These are phyloP conservation scores for Drosophila elegans DNA, from an alignment of 1,140 invertebrate genomes.

Conservation along the genomic window DNA sequence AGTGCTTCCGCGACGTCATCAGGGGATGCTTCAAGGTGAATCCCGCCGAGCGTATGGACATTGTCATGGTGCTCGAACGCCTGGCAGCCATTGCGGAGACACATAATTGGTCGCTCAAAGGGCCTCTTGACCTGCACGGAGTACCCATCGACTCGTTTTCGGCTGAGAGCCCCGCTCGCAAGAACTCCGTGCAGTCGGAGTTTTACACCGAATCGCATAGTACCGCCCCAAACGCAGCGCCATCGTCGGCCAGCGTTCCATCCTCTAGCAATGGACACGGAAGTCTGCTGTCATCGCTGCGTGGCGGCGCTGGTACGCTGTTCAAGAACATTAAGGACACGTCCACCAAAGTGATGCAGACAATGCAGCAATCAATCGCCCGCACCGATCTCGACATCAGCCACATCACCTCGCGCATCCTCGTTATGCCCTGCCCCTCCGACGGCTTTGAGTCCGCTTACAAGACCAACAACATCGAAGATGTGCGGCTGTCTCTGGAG, in stretches of 20 bases:
- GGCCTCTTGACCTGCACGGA: slow-evolving; percentile 85
- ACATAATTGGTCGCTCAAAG: slow-evolving; percentile 91
- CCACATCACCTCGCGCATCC: slow-evolving; percentile 94
- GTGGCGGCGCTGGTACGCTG: slow-evolving; percentile 93
- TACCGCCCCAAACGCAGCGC: slow-evolving; percentile 26
- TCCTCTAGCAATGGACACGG: slow-evolving; percentile 76
- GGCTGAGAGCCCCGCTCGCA: slow-evolving; percentile 63
- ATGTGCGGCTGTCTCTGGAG: slow-evolving; percentile 91
- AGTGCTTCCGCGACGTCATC: slow-evolving; percentile 96
- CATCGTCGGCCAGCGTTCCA: slow-evolving; percentile 19
- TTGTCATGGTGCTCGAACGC: slow-evolving; percentile 92
- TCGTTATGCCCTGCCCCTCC: slow-evolving; percentile 97
- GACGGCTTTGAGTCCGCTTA: slow-evolving; percentile 97
- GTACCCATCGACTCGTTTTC: slow-evolving; percentile 73
- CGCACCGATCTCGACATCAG: slow-evolving; percentile 95
- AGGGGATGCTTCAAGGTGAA: slow-evolving; percentile 94
- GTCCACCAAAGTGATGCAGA: slow-evolving; percentile 97
- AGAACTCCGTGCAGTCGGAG: slow-evolving; percentile 67
- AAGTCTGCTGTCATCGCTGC: slow-evolving; percentile 92
- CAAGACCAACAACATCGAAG: slow-evolving; percentile 96
- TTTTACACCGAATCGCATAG: slow-evolving; percentile 69
- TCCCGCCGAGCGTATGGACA: slow-evolving; percentile 89
- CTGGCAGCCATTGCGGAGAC: slow-evolving; percentile 95
- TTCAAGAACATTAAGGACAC: slow-evolving; percentile 98
- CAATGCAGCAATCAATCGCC: slow-evolving; percentile 96